These are phyloP conservation scores for Heliconius nattereri DNA, from an alignment of 1,140 invertebrate genomes.

Conservation along the genomic window DNA sequence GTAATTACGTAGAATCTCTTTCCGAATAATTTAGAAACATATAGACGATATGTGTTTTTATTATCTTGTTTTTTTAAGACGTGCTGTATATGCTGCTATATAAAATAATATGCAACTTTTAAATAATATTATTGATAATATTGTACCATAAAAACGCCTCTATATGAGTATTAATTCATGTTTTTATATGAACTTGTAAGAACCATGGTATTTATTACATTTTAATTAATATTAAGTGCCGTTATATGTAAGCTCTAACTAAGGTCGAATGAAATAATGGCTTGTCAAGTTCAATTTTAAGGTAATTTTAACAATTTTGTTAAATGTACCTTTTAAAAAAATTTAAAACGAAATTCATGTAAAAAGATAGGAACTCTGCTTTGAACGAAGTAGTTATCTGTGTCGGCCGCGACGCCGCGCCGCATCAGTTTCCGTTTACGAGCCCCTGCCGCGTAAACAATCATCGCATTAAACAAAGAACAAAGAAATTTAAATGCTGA, in stretches of 20 bases:
- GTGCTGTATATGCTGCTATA: no score
- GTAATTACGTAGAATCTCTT: no score
- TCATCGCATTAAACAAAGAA: conserved; percentile 56
- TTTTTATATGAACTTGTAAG: background rate
- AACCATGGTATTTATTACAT: background rate
- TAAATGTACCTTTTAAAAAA: no score
- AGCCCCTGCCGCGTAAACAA: conserved; percentile 53
- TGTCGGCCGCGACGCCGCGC: conserved; percentile 24
- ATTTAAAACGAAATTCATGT: conserved; percentile 25
- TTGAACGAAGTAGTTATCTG: conserved; percentile 20
- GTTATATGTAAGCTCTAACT: no score
- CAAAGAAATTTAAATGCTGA: conserved; percentile 45
- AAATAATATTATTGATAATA: background rate
- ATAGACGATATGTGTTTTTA: no score
- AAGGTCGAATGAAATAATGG: no score
- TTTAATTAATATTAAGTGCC: no score
- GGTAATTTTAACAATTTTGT: background rate
- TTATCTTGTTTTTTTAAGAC: no score
- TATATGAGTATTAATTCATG: background rate
- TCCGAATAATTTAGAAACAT: no score
- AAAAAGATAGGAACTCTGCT: conserved; percentile 24
- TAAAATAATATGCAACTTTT: no score
- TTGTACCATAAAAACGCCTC: background rate
- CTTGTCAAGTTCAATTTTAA: background rate
- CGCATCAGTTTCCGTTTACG: conserved; percentile 57